These are phyloP conservation scores for Trididemnum clinides DNA, from an alignment of 23 tunicate species.

Conservation along the genomic window DNA sequence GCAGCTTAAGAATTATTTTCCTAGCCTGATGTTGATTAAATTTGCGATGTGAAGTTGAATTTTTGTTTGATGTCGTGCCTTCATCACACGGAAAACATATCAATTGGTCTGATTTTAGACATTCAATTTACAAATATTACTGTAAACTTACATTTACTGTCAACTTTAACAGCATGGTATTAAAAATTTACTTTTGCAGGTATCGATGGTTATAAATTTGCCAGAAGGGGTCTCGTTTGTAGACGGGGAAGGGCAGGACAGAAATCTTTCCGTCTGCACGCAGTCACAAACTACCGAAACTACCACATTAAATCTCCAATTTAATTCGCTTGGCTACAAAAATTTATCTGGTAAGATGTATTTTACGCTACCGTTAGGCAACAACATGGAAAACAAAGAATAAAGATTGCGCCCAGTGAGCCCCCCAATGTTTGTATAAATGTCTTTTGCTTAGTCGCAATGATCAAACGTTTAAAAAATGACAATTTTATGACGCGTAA, in stretches of 20 bases:
- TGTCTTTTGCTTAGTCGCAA: no score
- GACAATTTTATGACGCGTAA: no score
- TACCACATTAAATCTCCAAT: constrained; percentile 29
- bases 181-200: constrained; percentile 23
- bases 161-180: neutral
- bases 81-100: no score
- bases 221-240: constrained; percentile 53
- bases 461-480: no score
- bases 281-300: constrained; percentile 49
- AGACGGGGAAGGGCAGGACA: neutral
- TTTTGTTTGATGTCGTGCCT: no score
- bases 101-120: no score
- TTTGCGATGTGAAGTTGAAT: no score
- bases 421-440: no score
- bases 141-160: neutral
- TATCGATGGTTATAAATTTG: neutral
- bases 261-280: constrained; percentile 40
- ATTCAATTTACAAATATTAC: no score
- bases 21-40: no score
- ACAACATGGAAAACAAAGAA: neutral
- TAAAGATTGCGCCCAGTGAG: no score
- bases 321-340: constrained; percentile 53
- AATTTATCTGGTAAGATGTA: constrained; percentile 58
- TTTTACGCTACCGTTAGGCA: neutral
- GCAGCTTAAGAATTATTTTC: no score